A percentile compares a stretch with the other conserved stretches of the same genome.
Evolutionary conservation across 2,113 vertebrate genomes (phyloP).

Genomic region (Piliocolobus tephrosceles): DNA sequence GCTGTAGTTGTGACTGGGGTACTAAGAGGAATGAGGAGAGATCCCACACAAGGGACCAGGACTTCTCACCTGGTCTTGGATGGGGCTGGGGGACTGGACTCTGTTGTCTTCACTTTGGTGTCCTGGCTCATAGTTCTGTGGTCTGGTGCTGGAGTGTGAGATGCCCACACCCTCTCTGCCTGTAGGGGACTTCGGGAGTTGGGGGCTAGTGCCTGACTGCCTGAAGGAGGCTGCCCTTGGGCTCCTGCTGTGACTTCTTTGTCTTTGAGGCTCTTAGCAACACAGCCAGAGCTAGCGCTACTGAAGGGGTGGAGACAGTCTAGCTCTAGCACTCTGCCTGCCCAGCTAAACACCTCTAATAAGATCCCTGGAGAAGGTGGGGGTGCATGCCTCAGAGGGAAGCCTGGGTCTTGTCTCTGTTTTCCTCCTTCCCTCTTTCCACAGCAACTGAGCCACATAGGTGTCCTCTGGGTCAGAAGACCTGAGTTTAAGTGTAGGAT

Average conservation of each 20-base stretch:
- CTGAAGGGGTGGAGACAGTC: neutral
- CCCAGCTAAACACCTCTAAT: conserved; percentile 74
- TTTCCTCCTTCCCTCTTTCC: neutral
- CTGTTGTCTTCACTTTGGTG: conserved; percentile 67
- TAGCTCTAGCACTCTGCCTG: neutral
- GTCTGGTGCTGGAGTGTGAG: neutral
- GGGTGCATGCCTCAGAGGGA: neutral
- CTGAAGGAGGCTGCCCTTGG: neutral
- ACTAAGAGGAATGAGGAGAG: neutral
- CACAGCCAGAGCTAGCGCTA: neutral
- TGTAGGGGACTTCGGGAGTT: neutral
- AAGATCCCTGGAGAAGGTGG: conserved; percentile 62
- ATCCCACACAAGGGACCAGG: neutral
- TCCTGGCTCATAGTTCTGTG: conserved; percentile 68
- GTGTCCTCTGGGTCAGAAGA: neutral
- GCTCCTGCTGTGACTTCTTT: neutral
- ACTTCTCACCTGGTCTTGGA: conserved; percentile 57
- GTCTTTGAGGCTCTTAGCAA: conserved; percentile 74
- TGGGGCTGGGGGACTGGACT: conserved; percentile 29
- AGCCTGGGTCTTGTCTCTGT: neutral
- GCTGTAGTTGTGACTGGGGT: neutral
- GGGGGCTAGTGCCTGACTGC: neutral
- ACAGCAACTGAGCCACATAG: neutral
- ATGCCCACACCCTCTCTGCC: neutral
- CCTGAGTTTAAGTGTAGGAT: neutral